Conservation (phyloP, 2,888 invertebrate species). For the Quadriops clusia region DNA sequence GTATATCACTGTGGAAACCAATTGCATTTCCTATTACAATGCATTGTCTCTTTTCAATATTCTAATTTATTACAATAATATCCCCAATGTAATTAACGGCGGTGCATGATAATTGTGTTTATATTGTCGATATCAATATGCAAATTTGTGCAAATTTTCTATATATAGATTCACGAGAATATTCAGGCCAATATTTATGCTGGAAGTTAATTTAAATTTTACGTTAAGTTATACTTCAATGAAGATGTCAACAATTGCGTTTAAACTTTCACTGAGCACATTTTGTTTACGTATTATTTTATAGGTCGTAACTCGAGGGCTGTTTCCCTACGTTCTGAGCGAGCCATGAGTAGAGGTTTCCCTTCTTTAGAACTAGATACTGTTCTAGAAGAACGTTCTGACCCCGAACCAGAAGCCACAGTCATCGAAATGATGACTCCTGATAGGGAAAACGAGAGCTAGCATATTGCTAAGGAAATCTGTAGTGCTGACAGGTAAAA, state of each 20-base stretch:
- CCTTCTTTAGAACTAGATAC: constrained; percentile 72
- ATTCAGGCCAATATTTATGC: not conserved
- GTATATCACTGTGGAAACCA: no score
- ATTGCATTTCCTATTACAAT: no score
- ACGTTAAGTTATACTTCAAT: constrained; percentile 1
- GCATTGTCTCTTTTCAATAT: no score
- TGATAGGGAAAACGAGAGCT: constrained; percentile 32
- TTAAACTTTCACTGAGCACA: no score
- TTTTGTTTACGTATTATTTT: no score
- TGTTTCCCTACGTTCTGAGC: constrained; percentile 49
- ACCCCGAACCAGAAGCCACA: constrained; percentile 49
- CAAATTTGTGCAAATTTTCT: no score
- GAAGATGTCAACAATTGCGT: not conserved
- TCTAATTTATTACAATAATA: no score
- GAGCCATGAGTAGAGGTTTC: constrained; percentile 60
- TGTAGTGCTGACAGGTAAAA: constrained; percentile 30
- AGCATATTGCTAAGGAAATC: constrained; percentile 28
- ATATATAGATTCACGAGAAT: constrained; percentile 9
- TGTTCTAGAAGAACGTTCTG: constrained; percentile 72
- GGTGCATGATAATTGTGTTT: no score
- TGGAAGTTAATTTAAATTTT: not conserved
- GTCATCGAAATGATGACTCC: constrained; percentile 35
- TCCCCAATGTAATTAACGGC: no score
- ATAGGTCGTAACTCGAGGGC: constrained; percentile 47
- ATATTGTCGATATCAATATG: no score